Percentiles rank a stretch among this genome's conserved stretches.
These are phyloP conservation scores for Theropithecus gelada DNA, from an alignment of 2,113 vertebrate species.

Conservation along the genomic window DNA sequence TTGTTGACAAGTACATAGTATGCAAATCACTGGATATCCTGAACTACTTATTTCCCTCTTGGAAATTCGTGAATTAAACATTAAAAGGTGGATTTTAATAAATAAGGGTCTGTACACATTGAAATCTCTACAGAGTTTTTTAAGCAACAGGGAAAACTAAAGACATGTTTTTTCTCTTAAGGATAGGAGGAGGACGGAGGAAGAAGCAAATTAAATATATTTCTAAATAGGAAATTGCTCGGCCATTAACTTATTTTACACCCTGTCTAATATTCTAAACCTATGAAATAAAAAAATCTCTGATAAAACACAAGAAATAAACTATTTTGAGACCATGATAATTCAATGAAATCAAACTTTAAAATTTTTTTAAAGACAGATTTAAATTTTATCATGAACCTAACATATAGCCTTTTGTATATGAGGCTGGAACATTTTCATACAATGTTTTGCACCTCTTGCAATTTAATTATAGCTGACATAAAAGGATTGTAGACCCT, in stretches of 20 bases:
- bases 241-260: neutral
- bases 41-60: slow-evolving; percentile 63
- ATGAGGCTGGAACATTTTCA: neutral
- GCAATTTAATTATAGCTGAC: neutral
- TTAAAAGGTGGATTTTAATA: slow-evolving; percentile 74
- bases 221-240: neutral
- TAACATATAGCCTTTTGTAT: neutral
- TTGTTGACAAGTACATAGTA: slow-evolving; percentile 71
- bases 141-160: slow-evolving; percentile 52
- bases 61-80: slow-evolving; percentile 65
- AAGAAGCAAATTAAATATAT: slow-evolving; percentile 65
- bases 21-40: slow-evolving; percentile 71
- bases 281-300: neutral
- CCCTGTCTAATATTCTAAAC: neutral
- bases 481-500: neutral
- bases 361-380: neutral
- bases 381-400: neutral
- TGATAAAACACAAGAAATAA: neutral
- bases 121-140: slow-evolving; percentile 70
- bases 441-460: neutral
- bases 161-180: slow-evolving; percentile 24
- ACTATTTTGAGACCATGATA: neutral
- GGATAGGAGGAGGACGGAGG: slow-evolving; percentile 28
- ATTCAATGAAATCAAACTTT: neutral
- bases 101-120: slow-evolving; percentile 34